Conservation (phyloP, 92 coral and sea anemone genomes). For the Zoanthus gigantus region DNA sequence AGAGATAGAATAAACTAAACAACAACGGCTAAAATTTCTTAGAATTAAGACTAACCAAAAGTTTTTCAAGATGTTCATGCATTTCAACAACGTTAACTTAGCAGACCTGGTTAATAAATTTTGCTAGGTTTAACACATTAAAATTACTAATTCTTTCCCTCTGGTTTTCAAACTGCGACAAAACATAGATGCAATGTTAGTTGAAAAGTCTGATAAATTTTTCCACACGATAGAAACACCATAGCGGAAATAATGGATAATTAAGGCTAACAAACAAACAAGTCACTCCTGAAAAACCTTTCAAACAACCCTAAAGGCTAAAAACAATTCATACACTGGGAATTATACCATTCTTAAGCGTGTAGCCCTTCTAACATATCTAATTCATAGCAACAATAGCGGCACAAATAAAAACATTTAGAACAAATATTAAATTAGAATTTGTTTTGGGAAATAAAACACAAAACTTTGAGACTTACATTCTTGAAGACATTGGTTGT, state of each 20-base stretch:
- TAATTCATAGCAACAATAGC: not conserved
- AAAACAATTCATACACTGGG: not conserved
- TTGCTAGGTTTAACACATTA: too few species aligned
- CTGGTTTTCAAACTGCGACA: too few species aligned
- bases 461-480: constrained; percentile 68
- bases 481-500: constrained; percentile 95
- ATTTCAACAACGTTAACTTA: too few species aligned
- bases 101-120: too few species aligned
- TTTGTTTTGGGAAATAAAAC: not conserved
- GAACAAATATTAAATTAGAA: not conserved
- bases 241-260: not conserved
- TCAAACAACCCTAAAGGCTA: not conserved
- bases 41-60: too few species aligned
- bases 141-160: too few species aligned
- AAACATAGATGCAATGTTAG: too few species aligned
- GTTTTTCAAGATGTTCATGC: too few species aligned
- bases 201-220: too few species aligned
- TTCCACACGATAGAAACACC: too few species aligned
- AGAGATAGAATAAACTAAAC: too few species aligned
- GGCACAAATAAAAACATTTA: constrained; percentile 22
- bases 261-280: not conserved
- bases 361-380: not conserved
- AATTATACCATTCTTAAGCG: not conserved
- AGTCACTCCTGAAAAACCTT: not conserved
- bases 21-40: too few species aligned